Evolutionary conservation across 2,113 vertebrate species (phyloP).

Genomic region (Tupaia chinensis): DNA sequence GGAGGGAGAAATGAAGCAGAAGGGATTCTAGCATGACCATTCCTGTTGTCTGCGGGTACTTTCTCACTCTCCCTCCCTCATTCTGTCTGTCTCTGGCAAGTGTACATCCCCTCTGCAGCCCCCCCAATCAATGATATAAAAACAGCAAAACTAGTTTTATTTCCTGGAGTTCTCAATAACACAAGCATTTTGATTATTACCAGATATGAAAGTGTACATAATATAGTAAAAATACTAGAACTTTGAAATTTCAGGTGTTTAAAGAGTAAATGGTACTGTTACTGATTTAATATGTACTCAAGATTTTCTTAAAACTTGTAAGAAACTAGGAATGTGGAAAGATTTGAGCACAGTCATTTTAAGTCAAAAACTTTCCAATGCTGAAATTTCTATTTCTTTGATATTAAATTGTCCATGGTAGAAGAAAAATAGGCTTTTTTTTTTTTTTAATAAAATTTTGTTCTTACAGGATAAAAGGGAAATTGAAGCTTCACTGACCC

Average conservation of each 20-base stretch:
- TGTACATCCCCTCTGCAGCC: no score
- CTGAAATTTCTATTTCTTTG: slow-evolving; percentile 43
- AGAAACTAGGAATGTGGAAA: slow-evolving; percentile 25
- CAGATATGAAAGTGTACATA: background rate
- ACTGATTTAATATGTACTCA: background rate
- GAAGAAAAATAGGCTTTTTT: background rate
- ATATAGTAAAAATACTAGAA: background rate
- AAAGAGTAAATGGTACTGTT: background rate
- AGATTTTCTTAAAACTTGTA: slow-evolving; percentile 40
- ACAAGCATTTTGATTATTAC: background rate
- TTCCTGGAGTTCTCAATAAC: background rate
- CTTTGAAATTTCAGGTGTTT: background rate
- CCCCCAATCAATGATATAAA: background rate
- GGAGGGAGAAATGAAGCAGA: no score
- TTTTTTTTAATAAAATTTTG: slow-evolving; percentile 17
- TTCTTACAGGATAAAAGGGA: slow-evolving; percentile 96
- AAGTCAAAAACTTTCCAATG: slow-evolving; percentile 20
- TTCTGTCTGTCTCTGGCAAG: no score
- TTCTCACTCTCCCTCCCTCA: no score
- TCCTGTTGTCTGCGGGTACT: no score
- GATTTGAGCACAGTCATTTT: background rate
- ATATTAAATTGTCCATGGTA: slow-evolving; percentile 21
- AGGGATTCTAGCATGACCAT: no score
- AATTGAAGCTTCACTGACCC: slow-evolving; percentile 94
- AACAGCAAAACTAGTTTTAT: background rate